Conservation (phyloP, 2,797 vertebrate species). For the Morus bassanus region DNA sequence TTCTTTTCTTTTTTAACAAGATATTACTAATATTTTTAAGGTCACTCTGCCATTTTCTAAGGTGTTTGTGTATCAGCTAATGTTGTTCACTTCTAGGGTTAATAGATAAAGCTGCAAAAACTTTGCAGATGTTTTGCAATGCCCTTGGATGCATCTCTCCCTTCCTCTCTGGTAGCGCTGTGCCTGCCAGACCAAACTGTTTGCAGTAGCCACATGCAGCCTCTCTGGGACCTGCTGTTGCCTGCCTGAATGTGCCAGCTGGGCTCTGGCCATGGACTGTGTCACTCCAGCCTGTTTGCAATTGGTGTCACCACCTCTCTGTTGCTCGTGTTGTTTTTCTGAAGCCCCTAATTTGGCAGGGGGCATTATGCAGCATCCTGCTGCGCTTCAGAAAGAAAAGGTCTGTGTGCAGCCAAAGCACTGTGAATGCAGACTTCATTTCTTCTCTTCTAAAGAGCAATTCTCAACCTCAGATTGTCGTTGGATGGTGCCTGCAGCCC, state of each 20-base stretch:
- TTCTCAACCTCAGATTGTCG: background rate
- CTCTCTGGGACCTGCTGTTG: background rate
- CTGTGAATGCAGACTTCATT: background rate
- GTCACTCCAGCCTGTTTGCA: background rate
- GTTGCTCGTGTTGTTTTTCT: background rate
- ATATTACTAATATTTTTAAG: background rate
- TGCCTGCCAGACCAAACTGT: background rate
- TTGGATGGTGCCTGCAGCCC: background rate
- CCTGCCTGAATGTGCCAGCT: background rate
- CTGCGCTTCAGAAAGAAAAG: background rate
- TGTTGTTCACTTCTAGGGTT: background rate
- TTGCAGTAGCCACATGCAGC: background rate
- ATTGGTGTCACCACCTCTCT: background rate
- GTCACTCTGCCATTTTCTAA: background rate
- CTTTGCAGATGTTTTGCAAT: background rate
- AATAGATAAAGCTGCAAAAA: background rate
- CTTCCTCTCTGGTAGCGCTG: background rate
- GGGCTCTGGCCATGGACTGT: background rate
- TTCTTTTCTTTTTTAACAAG: background rate
- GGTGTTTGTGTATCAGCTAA: background rate
- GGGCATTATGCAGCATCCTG: background rate
- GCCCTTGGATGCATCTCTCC: accelerated
- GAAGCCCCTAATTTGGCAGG: background rate
- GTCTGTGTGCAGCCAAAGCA: background rate
- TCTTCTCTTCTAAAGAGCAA: background rate